Conservation (phyloP, 2,888 invertebrate genomes). For the Shargacucullia verbasci region DNA sequence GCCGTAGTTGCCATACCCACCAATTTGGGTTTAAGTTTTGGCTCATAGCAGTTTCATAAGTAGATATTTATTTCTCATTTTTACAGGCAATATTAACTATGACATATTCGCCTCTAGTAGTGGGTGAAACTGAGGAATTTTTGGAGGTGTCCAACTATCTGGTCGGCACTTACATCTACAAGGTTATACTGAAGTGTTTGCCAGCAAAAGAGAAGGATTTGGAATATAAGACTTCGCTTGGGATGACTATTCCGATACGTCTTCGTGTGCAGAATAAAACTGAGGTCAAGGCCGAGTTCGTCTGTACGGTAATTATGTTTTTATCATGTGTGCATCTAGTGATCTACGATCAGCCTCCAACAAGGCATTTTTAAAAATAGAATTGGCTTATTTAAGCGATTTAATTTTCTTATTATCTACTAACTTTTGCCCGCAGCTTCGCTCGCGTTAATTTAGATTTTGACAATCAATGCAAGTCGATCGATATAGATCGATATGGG, state of each 20-base stretch:
- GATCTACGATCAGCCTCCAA: no score
- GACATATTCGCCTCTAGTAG: constrained; percentile 80
- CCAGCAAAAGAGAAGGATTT: constrained; percentile 80
- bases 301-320: constrained; percentile 64
- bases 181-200: constrained; percentile 74
- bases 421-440: no score
- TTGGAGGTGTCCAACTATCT: constrained; percentile 74
- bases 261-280: constrained; percentile 79
- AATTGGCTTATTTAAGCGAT: no score
- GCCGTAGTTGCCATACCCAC: no score
- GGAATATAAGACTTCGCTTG: constrained; percentile 72
- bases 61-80: constrained; percentile 15
- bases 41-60: background rate
- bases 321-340: no score
- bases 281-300: constrained; percentile 70
- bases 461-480: no score
- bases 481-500: no score
- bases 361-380: no score
- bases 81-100: constrained; percentile 72
- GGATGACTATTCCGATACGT: constrained; percentile 72
- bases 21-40: no score
- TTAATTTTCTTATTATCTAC: no score
- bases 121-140: constrained; percentile 72
- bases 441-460: no score
- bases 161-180: constrained; percentile 76